Percentiles rank a stretch among this genome's conserved stretches.
Evolutionary conservation across 1,140 invertebrate genomes (phyloP).

Genomic region (Spodoptera frugiperda): DNA sequence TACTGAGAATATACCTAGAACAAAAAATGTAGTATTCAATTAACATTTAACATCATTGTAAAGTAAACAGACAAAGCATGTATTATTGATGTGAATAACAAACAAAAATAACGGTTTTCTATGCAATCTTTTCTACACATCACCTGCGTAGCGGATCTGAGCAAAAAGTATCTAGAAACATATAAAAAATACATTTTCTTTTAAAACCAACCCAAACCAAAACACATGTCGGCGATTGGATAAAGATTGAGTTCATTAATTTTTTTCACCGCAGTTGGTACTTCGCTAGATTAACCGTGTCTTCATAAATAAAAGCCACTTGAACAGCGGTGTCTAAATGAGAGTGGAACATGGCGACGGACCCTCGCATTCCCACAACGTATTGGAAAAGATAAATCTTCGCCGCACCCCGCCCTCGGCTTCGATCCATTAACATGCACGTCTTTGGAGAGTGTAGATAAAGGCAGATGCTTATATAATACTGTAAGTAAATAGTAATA

Average conservation of each 20-base stretch:
- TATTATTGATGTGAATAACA: too few species aligned
- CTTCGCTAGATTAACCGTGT: constrained; percentile 52
- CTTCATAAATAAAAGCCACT: constrained; percentile 68
- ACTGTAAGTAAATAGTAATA: too few species aligned
- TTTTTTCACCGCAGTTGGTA: constrained; percentile 26
- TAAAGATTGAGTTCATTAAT: constrained; percentile 37
- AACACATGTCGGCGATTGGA: constrained; percentile 16
- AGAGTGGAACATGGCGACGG: constrained; percentile 35
- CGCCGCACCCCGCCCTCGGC: constrained; percentile 65
- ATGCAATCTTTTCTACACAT: too few species aligned
- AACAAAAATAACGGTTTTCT: too few species aligned
- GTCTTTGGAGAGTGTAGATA: constrained; percentile 45
- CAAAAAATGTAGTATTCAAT: too few species aligned
- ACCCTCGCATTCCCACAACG: constrained; percentile 64
- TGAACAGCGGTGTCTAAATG: constrained; percentile 53
- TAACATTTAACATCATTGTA: too few species aligned
- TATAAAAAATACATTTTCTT: not conserved
- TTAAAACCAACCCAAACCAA: not conserved
- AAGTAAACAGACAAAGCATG: too few species aligned
- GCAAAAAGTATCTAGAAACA: too few species aligned
- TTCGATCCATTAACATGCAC: constrained; percentile 66
- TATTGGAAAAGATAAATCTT: constrained; percentile 81
- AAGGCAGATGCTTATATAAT: constrained; percentile 46
- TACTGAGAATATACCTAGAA: too few species aligned
- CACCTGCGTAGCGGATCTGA: too few species aligned